A percentile compares a stretch with the other conserved stretches of the same genome.
Conservation (phyloP, 2,797 vertebrate species). For the Sebastiscus tertius region DNA sequence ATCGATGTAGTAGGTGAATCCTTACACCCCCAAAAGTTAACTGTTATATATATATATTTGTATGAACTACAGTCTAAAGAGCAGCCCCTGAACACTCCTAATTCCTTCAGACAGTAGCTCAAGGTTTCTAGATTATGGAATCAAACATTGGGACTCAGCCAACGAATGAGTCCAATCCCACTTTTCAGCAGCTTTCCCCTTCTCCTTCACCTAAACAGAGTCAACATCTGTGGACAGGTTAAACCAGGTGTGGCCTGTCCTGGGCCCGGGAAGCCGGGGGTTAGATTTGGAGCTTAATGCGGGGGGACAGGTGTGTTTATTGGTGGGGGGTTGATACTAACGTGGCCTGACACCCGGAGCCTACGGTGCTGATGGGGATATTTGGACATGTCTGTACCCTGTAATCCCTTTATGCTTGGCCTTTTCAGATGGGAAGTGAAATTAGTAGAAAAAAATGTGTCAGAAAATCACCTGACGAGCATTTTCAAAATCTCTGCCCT, state of each 20-base stretch:
- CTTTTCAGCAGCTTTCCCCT: slow-evolving; percentile 44
- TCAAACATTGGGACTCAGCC: slow-evolving; percentile 52
- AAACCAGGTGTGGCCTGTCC: slow-evolving; percentile 68
- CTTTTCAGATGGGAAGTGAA: slow-evolving; percentile 56
- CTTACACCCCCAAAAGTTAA: too few species aligned
- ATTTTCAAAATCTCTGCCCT: slow-evolving; percentile 38
- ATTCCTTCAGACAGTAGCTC: slow-evolving; percentile 41
- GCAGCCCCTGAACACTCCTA: background rate
- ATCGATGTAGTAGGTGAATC: too few species aligned
- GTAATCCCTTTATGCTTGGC: slow-evolving; percentile 60
- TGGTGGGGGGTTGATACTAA: slow-evolving; percentile 65
- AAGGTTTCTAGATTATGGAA: slow-evolving; percentile 39
- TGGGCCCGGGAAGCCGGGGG: slow-evolving; percentile 46
- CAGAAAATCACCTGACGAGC: slow-evolving; percentile 39
- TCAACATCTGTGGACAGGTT: slow-evolving; percentile 73
- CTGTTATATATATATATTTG: background rate
- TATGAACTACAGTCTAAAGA: background rate
- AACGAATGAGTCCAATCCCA: slow-evolving; percentile 41
- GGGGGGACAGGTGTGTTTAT: slow-evolving; percentile 69
- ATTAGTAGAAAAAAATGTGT: slow-evolving; percentile 45
- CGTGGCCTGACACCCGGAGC: slow-evolving; percentile 65
- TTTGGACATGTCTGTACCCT: slow-evolving; percentile 69
- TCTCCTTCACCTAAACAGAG: slow-evolving; percentile 48
- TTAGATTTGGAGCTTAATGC: slow-evolving; percentile 68
- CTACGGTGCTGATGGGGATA: slow-evolving; percentile 63